These are phyloP conservation scores for Tetrax tetrax DNA, from an alignment of 2,113 vertebrate species.

Conservation along the genomic window DNA sequence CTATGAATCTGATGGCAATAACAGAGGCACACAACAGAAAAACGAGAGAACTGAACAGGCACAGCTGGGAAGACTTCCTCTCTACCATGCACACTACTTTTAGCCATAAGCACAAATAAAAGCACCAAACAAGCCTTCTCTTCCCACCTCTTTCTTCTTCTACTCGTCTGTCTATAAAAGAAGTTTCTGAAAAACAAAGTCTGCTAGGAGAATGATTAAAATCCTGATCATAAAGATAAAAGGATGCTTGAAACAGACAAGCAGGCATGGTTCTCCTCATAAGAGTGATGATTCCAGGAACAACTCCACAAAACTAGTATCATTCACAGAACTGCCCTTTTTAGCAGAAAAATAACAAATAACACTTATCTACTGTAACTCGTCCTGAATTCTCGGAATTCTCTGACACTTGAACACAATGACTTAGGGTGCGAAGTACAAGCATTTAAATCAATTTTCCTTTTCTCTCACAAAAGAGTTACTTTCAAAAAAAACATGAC, in stretches of 20 bases:
- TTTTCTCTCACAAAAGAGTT: background rate
- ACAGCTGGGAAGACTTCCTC: background rate
- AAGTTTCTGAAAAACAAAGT: background rate
- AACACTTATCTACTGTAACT: background rate
- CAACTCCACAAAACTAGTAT: background rate
- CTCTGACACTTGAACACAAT: background rate
- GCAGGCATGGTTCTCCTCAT: background rate
- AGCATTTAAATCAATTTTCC: background rate
- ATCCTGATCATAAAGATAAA: background rate
- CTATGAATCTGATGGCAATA: slow-evolving; percentile 27
- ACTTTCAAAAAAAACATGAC: background rate
- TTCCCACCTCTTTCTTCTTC: background rate
- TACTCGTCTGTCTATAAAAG: background rate
- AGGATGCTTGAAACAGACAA: background rate
- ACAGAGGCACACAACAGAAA: slow-evolving; percentile 17
- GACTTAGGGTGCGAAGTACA: background rate
- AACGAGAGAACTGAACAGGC: background rate
- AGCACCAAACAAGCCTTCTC: background rate
- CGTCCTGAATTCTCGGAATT: background rate
- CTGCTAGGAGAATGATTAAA: background rate
- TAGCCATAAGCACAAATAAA: background rate
- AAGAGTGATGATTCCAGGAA: background rate
- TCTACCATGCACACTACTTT: background rate
- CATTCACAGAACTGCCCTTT: background rate
- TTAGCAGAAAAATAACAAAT: background rate